These are phyloP conservation scores for Tragelaphus eurycerus DNA, from an alignment of 2,797 vertebrate species.

Conservation along the genomic window DNA sequence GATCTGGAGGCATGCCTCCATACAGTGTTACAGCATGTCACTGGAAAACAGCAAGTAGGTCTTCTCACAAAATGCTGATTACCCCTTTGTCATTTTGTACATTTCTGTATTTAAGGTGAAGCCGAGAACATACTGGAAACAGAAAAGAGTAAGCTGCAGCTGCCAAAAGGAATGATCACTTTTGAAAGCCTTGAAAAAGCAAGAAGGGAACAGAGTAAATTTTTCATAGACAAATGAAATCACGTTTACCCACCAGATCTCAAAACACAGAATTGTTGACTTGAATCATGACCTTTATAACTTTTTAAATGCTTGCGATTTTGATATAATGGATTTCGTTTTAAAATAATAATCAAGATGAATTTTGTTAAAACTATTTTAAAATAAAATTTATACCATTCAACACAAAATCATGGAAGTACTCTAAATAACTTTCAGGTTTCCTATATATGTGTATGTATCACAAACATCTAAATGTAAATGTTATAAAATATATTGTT, in stretches of 20 bases:
- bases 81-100: background rate
- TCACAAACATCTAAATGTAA: constrained; percentile 6
- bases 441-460: background rate
- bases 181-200: constrained; percentile 91
- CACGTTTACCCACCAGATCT: background rate
- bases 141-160: constrained; percentile 82
- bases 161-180: constrained; percentile 88
- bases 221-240: constrained; percentile 87
- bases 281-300: constrained; percentile 59
- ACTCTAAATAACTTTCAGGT: constrained; percentile 19
- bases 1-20: background rate
- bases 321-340: constrained; percentile 44
- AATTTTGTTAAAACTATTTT: constrained; percentile 50
- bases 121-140: constrained; percentile 89
- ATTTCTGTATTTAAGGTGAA: constrained; percentile 83
- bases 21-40: background rate
- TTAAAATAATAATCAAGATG: constrained; percentile 53
- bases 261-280: constrained; percentile 26
- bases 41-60: background rate
- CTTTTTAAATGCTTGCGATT: constrained; percentile 37
- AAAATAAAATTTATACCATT: constrained; percentile 48
- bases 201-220: constrained; percentile 85
- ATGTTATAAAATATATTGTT: constrained; percentile 57
- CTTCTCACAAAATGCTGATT: background rate
- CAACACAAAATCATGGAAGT: constrained; percentile 30